Evolutionary conservation across 2,113 vertebrate genomes (phyloP).

Genomic region (Siniperca knerii): DNA sequence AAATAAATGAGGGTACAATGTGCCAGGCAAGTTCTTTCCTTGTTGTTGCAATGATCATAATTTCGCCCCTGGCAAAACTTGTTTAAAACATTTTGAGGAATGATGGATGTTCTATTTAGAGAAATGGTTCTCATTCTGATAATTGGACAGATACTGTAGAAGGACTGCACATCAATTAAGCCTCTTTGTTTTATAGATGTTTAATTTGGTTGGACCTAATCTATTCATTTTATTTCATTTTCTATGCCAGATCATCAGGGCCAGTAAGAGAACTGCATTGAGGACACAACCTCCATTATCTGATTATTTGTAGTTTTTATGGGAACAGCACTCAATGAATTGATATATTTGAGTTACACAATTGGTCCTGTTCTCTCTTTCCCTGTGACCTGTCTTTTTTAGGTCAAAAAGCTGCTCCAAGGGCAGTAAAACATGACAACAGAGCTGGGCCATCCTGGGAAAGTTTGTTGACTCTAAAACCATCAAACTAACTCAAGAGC

Average conservation of each 20-base stretch:
- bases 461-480: slow-evolving; percentile 1
- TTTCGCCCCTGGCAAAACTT: background rate
- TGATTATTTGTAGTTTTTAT: background rate
- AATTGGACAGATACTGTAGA: background rate
- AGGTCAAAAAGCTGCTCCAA: background rate
- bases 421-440: slow-evolving; percentile 1
- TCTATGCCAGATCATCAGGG: background rate
- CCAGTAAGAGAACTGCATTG: background rate
- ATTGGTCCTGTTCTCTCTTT: background rate
- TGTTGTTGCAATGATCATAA: background rate
- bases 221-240: slow-evolving; percentile 4
- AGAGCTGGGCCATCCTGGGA: background rate
- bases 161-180: background rate
- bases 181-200: background rate
- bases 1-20: background rate
- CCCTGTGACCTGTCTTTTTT: slow-evolving; percentile 17
- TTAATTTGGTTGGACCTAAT: background rate
- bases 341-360: background rate
- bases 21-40: background rate
- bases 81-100: background rate
- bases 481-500: background rate
- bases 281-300: background rate
- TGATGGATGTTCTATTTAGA: background rate
- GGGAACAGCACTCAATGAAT: background rate
- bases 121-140: background rate